Evolutionary conservation across 2,797 vertebrate genomes (phyloP).

Genomic region (Tapirus indicus): DNA sequence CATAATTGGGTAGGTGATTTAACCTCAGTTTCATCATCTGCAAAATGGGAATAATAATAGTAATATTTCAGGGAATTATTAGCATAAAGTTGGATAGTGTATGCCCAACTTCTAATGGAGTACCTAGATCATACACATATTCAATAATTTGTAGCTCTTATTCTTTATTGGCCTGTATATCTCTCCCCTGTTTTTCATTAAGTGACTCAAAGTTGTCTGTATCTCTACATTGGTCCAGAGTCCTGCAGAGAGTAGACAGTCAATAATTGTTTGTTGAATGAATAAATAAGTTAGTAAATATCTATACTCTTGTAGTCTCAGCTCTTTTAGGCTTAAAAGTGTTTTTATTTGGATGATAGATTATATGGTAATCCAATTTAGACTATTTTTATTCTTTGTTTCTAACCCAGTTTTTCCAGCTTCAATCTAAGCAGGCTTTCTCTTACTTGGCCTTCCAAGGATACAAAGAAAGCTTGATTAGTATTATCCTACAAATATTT

Average conservation of each 20-base stretch:
- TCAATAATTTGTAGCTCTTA: neutral
- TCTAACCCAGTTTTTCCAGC: neutral
- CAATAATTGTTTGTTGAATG: neutral
- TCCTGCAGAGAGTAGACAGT: neutral
- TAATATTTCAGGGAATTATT: neutral
- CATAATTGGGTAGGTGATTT: neutral
- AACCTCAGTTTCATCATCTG: neutral
- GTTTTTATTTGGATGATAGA: neutral
- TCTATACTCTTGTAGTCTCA: neutral
- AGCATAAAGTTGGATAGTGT: neutral
- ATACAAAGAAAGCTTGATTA: neutral
- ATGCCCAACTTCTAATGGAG: neutral
- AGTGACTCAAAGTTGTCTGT: neutral
- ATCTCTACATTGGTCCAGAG: neutral
- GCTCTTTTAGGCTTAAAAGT: neutral
- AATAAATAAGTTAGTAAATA: neutral
- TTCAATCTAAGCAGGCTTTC: neutral
- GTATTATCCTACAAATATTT: neutral
- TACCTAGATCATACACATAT: neutral
- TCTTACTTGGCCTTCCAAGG: neutral
- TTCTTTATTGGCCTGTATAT: neutral
- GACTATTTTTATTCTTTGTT: constrained; percentile 3
- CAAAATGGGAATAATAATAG: neutral
- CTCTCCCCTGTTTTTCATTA: neutral
- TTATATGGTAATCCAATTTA: neutral